phyloP scores from a whole-genome alignment of 2,797 vertebrate species.

The Malurus leucopterus region DNA sequence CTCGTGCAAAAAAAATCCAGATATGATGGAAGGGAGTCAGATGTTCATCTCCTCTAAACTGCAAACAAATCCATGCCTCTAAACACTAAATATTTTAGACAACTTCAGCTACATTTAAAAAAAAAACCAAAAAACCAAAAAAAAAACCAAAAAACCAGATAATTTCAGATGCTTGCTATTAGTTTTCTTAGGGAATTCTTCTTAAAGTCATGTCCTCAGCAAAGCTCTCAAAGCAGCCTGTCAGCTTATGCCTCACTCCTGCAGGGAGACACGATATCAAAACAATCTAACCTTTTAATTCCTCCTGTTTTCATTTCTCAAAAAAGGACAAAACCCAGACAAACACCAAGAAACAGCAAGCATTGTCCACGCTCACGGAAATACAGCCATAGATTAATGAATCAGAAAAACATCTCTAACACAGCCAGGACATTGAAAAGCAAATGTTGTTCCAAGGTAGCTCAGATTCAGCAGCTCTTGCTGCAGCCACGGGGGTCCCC shows the following conservation, averaged over 20 bases:
- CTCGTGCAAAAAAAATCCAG: not conserved
- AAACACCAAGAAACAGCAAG: not conserved
- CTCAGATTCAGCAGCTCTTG: conserved; percentile 6
- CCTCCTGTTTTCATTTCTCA: not conserved
- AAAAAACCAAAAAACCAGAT: not conserved
- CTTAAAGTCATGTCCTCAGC: not conserved
- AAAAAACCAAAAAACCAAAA: not conserved
- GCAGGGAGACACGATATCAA: not conserved
- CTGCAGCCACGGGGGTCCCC: conserved; percentile 29
- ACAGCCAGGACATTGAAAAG: not conserved
- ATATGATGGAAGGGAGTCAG: not conserved
- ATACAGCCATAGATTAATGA: not conserved
- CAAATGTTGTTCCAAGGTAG: not conserved
- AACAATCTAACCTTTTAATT: conserved; percentile 38
- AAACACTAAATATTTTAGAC: not conserved
- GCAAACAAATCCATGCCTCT: not conserved
- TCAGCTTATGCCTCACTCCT: not conserved
- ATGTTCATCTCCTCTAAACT: not conserved
- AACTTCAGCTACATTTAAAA: not conserved
- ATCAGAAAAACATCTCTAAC: not conserved
- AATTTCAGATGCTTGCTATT: not conserved
- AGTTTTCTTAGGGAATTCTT: not conserved
- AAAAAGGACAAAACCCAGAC: not conserved
- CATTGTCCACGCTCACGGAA: not conserved
- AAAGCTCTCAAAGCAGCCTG: not conserved